Percentiles rank a stretch among this genome's conserved stretches.
Conservation (phyloP, 2,888 invertebrate genomes). For the Dynastes hyllus region DNA sequence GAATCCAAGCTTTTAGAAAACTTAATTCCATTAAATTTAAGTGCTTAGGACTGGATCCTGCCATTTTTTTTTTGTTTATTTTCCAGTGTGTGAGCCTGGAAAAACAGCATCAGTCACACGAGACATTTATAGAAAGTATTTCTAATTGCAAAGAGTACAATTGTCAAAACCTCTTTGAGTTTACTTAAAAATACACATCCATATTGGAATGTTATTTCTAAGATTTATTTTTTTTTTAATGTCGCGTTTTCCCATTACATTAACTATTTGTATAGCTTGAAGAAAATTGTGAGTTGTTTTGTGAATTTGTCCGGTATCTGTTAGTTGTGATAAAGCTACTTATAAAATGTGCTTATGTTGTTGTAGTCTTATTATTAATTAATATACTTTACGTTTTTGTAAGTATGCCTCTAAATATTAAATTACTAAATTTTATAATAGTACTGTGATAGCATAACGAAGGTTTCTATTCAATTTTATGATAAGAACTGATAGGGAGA, state of each 20-base stretch:
- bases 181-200: background rate
- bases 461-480: constrained; percentile 10
- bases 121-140: background rate
- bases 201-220: background rate
- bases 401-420: background rate
- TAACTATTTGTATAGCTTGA: background rate
- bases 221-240: background rate
- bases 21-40: background rate
- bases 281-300: background rate
- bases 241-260: background rate
- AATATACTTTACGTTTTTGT: background rate
- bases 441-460: constrained; percentile 37
- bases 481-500: constrained; percentile 40
- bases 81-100: background rate
- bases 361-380: background rate
- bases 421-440: constrained; percentile 13
- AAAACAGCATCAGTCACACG: background rate
- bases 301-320: background rate
- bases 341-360: background rate
- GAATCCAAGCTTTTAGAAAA: background rate
- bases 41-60: background rate
- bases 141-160: background rate
- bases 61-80: background rate
- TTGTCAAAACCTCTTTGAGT: background rate
- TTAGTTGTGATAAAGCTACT: constrained; percentile 6